Percentiles rank a stretch among this genome's conserved stretches.
Conservation (phyloP, 1,140 invertebrate genomes). For the Dysdera silvatica region DNA sequence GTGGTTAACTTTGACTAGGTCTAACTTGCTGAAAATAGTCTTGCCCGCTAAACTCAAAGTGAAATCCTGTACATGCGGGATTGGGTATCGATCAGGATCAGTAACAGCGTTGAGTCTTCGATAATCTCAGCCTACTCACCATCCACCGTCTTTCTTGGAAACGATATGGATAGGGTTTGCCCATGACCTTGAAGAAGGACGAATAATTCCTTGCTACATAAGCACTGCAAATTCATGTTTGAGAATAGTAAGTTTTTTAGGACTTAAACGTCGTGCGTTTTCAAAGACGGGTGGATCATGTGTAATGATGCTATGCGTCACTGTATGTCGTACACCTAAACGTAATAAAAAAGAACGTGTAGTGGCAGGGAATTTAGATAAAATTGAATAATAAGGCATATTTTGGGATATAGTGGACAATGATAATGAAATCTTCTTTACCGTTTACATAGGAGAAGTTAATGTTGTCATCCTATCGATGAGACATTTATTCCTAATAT, state of each 20-base stretch:
- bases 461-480: constrained; percentile 11
- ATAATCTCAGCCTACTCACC: constrained; percentile 21
- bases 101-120: constrained; percentile 14
- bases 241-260: constrained; percentile 2
- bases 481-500: neutral
- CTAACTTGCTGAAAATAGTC: constrained; percentile 17
- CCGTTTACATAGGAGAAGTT: neutral
- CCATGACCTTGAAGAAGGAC: constrained; percentile 29
- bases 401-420: neutral
- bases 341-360: neutral
- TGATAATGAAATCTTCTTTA: neutral
- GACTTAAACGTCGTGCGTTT: constrained; percentile 7
- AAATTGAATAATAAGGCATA: neutral
- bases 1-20: constrained; percentile 17
- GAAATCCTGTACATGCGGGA: constrained; percentile 22
- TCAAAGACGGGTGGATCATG: constrained; percentile 2
- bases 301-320: constrained; percentile 7
- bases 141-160: constrained; percentile 22
- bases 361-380: constrained; percentile 9
- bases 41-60: constrained; percentile 1
- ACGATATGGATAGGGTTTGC: constrained; percentile 35
- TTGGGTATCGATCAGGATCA: constrained; percentile 21
- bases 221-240: constrained; percentile 17
- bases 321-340: neutral
- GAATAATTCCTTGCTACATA: constrained; percentile 22